Evolutionary conservation across 2,888 invertebrate genomes (phyloP), one percentile per base, ranked within the genome.

Genomic region (Argyresthia goedartella): DNA sequence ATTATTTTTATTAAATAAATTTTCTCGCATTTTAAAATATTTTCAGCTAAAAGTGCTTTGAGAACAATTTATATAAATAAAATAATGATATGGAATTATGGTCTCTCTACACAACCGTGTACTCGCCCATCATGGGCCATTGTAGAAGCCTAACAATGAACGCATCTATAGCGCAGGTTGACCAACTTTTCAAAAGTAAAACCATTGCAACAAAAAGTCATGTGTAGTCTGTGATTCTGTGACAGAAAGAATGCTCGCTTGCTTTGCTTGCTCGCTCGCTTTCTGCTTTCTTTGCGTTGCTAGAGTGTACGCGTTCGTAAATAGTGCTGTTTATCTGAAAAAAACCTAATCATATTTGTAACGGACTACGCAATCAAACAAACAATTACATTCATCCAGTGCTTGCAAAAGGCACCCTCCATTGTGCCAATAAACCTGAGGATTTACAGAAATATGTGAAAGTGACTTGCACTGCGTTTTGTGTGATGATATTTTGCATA

Each of bases 201-300:
- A 10, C 2, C 25, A 47, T n/a, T 59, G 61, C 7, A 39, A 63
- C 56, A 41, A 50, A 36, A 60, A 59, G 58, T 81, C 79, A 81
- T 76, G 73, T 77, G 71, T 65, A 61, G 59, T 71, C 34, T 47
- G 69, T 67, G 66, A 44, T 3, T 39, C 72, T 58, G 59, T 62
- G 60, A 56, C 50, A 25, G 25, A 25, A n/a, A n/a, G 25, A 25
- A 25, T 25, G 25, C 25, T 25, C 6, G 25, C 25, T 25, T 50
- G 62, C 46, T 46, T 46, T 43, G 25, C 49, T 71, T 68, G 73
- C 72, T 75, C 56, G 72, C 72, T 76, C 74, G 76, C 73, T 76
- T 73, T 71, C 70, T 71, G 76, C 71, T 73, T 77, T 76, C 79
- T 76, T 79, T 81, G 74, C 74, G 80, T 78, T 79, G 78, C 76